Base-by-base conservation (phyloP, 30 jellyfish, hydroid and myxozoan species). In the Hydra vulgaris region DNA sequence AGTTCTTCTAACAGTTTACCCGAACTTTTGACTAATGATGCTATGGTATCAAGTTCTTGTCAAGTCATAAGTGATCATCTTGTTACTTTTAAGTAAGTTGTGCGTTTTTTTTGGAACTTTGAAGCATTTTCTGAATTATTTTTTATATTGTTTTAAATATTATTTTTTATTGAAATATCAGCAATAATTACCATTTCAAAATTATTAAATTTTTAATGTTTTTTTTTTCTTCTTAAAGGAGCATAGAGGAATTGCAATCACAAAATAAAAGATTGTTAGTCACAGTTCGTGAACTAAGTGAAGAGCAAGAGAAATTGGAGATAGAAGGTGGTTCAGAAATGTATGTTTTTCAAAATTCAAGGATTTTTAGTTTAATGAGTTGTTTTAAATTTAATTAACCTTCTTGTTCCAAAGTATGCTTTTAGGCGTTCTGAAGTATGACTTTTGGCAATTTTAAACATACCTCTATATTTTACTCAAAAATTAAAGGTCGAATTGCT, bases 1-100 rank as follows among this genome's bases (percentile, higher is more conserved):
- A 91, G 96, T 83, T 17, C 95, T 18, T 83, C 89, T 15, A 71
- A 78, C 23, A 56, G 73, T 74, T 26, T 27, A 7, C 92, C 90
- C 21, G 83, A 73, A 26, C 71, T 79, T 67, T 26, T 82, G 0
- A 74, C 98, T 16, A 87, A 87, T 54, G 86, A 91, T 54, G 54
- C n/a, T 16, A 15, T 70, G 70, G 89, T 87, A 25, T 85, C 96
- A 7, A 91, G 98, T 76, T 86, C 98, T n/a, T 86, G 96, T 17
- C 96, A 86, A 80, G 96, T 91, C 84, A 91, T 91, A 20, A 87
- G 96, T 22, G 96, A 86, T 66, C 96, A 91, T 54, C 89, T 91
- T 21, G 98, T 91, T 66, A 88, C 98, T 70, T 91, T 91, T 83
- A 79, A 82, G 98, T 91, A 91, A 70, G 96, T 54, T 8, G 52